Conservation (phyloP, 2,888 invertebrate genomes). For the Pseudococcus jackbeardsleyi region DNA sequence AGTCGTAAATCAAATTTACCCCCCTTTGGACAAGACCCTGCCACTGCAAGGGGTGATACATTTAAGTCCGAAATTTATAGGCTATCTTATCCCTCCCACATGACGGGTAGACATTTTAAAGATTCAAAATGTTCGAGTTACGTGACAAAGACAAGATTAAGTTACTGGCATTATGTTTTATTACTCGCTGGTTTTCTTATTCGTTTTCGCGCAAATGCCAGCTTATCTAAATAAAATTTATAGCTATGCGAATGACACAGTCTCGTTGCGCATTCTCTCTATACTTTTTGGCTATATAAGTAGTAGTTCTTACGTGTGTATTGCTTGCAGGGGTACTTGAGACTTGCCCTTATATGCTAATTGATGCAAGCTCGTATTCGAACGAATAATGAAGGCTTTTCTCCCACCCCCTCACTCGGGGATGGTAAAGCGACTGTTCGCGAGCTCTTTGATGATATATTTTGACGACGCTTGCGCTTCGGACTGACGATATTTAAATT, state of each 20-base stretch:
- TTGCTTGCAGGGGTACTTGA: not conserved
- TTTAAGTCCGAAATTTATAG: constrained; percentile 57
- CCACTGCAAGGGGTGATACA: not conserved
- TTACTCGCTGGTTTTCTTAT: constrained; percentile 53
- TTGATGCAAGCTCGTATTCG: not conserved
- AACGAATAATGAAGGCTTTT: constrained; percentile 20
- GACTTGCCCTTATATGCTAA: not conserved
- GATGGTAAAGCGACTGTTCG: no score
- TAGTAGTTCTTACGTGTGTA: not conserved
- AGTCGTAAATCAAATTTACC: constrained; percentile 46
- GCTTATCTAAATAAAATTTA: constrained; percentile 53
- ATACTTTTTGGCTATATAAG: not conserved
- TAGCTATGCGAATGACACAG: not conserved
- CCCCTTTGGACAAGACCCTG: not conserved
- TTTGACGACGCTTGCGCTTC: not conserved
- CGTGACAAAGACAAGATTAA: constrained; percentile 62
- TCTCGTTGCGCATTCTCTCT: constrained; percentile 28
- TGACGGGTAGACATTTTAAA: constrained; percentile 58
- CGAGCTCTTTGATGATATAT: not conserved
- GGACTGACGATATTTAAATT: not conserved
- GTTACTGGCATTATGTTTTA: constrained; percentile 54
- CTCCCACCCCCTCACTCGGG: not conserved
- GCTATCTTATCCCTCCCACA: constrained; percentile 47
- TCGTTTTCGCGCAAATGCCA: constrained; percentile 44
- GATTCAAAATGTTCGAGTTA: constrained; percentile 61